These are phyloP conservation scores for Venusia cambrica DNA, from an alignment of 2,888 invertebrate species.

Conservation along the genomic window DNA sequence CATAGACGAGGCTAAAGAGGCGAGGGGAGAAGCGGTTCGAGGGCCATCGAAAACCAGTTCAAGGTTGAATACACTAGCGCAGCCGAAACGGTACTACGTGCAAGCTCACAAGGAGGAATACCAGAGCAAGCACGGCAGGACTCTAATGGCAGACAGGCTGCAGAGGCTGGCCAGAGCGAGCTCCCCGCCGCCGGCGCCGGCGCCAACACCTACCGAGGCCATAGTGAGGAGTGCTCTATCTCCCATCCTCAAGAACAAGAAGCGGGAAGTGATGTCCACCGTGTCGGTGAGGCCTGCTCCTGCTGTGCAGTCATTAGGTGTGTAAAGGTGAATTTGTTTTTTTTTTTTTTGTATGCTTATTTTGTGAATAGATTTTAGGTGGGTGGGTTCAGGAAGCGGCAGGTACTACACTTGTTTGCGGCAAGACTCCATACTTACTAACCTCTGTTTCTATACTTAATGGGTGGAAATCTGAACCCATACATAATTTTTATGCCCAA, in stretches of 20 bases:
- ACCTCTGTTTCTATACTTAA: no score
- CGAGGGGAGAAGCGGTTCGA: constrained; percentile 69
- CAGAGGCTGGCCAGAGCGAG: constrained; percentile 42
- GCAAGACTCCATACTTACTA: no score
- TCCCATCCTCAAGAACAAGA: constrained; percentile 29
- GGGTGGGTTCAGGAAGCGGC: no score
- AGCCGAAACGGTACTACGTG: constrained; percentile 61
- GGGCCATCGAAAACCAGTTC: constrained; percentile 57
- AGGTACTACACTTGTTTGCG: no score
- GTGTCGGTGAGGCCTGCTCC: constrained; percentile 35
- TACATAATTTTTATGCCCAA: no score
- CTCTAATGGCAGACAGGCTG: constrained; percentile 43
- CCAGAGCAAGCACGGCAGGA: constrained; percentile 49
- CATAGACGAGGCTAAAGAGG: constrained; percentile 67
- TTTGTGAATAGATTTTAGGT: no score
- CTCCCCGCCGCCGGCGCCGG: constrained; percentile 16
- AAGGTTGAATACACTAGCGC: constrained; percentile 60
- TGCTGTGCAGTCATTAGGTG: constrained; percentile 55
- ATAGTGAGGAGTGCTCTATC: constrained; percentile 28
- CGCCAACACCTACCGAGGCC: neutral
- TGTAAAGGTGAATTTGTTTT: constrained; percentile 69
- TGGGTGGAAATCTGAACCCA: no score
- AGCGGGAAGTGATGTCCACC: constrained; percentile 28
- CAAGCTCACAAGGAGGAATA: constrained; percentile 58
- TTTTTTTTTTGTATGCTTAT: constrained; percentile 13